Evolutionary conservation across 1,140 invertebrate genomes (phyloP).

Genomic region (Vanessa atalanta): DNA sequence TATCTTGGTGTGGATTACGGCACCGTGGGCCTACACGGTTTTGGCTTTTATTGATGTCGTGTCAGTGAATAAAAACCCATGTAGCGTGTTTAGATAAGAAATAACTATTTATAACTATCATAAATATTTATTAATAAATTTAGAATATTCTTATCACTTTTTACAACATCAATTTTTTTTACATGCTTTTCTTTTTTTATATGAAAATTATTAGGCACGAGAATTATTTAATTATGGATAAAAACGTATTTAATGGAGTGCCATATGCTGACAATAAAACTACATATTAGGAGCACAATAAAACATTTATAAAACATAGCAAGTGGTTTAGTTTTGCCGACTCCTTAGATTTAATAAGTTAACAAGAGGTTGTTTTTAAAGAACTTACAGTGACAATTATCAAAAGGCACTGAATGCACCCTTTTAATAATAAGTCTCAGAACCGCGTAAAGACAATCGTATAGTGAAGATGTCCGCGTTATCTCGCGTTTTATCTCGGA

Average conservation of each 20-base stretch:
- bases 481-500: slow-evolving; percentile 63
- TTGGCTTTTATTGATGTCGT: slow-evolving; percentile 27
- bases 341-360: background rate
- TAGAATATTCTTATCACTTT: slow-evolving; percentile 14
- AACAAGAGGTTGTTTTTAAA: background rate
- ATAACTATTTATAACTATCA: slow-evolving; percentile 22
- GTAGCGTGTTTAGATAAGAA: slow-evolving; percentile 18
- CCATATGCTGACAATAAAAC: too few species aligned
- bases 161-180: slow-evolving; percentile 2
- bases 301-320: too few species aligned
- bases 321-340: too few species aligned
- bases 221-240: too few species aligned
- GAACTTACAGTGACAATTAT: slow-evolving; percentile 11
- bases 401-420: slow-evolving; percentile 24
- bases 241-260: too few species aligned
- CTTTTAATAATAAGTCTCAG: slow-evolving; percentile 31
- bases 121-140: slow-evolving; percentile 23
- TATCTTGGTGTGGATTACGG: slow-evolving; percentile 35
- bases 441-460: slow-evolving; percentile 56
- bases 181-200: background rate
- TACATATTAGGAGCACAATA: too few species aligned
- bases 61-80: slow-evolving; percentile 28
- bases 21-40: slow-evolving; percentile 26
- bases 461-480: slow-evolving; percentile 58
- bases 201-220: too few species aligned